Evolutionary conservation across 2,113 vertebrate genomes (phyloP).

Genomic region (Felis catus): F.catus_Fca126_mat1.0 CM031424.1:76157001-76157500

Average conservation of each 20-base stretch:
- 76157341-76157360: not conserved
- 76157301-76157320: not conserved
- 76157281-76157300: not conserved
- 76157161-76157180: not conserved
- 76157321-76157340: not conserved
- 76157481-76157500: not conserved
- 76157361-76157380: not conserved
- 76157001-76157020: not conserved
- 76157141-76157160: not conserved
- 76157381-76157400: not conserved
- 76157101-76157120: not conserved
- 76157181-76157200: not conserved
- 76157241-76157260: not conserved
- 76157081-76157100: not conserved
- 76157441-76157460: not conserved
- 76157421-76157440: not conserved
- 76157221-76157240: not conserved
- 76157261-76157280: not conserved
- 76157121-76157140: not conserved
- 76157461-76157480: not conserved
- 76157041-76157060: not conserved
- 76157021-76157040: not conserved
- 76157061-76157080: not conserved
- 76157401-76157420: not conserved
- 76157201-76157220: not conserved